Base-by-base conservation (phyloP, 2,113 vertebrate genomes). In the Rhea americana region DNA sequence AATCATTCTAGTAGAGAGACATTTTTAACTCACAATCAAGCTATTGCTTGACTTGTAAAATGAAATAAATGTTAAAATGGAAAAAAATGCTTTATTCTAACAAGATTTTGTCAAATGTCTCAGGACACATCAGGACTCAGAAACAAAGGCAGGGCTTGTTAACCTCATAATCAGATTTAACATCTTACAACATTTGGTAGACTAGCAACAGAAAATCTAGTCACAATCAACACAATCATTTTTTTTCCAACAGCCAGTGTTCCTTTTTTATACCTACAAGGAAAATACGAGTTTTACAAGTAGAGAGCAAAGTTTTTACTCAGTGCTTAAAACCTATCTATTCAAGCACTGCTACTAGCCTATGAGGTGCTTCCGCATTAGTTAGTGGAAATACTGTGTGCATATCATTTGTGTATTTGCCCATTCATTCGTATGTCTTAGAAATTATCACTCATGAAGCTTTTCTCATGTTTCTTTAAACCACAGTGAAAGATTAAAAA, bases 391-490 rank as follows among this genome's bases (percentile, higher is more conserved):
- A 22, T 5, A 13, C 19, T 1, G 59, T 2, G 2, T 1, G 1
- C 4, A 1, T 3, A 35, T 10, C 21, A 0, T 0, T 11, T 1
- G 4, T 5, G 39, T 32, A 0, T 48, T 7, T 11, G 18, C 35
- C 55, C 45, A n/a, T 16, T 68, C 32, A 8, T 15, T 68, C 32
- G 5, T 15, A 8, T 10, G 3, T 13, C 39, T 26, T 1, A 39
- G 39, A 5, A 9, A 7, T 6, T 11, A n/a, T 13, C 50, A 5
- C 56, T n/a, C 11, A 1, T 1, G 19, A 30, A 6, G 35, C 70
- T 56, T 9, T 43, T 15, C 56, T 35, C 32, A 1, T 0, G 12
- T 24, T 30, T 50, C 3, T 48, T 30, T 25, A 22, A 56, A 51
- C 4, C 48, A 50, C 28, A 17, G 47, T 1, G 22, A 25, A 50